Evolutionary conservation across 64 coral and sea anemone genomes (phyloP), one percentile per base, ranked within the genome.

Genomic region (Astreopora myriophthalma): DNA sequence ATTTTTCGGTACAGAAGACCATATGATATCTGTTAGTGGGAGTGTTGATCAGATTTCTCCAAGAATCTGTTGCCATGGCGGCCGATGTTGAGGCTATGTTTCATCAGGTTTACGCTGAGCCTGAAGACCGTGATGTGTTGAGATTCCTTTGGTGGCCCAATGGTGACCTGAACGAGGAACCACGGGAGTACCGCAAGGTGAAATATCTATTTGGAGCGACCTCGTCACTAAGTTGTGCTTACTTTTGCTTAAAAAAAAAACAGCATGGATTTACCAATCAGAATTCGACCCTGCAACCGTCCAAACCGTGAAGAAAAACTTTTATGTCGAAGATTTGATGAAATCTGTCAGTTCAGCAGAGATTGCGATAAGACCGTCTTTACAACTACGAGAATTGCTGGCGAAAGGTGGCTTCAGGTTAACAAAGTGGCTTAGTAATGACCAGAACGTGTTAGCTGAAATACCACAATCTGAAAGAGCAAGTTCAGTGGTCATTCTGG

Each of bases 241-340:
- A 34, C 17, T 79, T 44, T 24, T 26, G n/a, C 10, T 13, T 79
- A 9, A 61, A 32, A 49, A 57, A 2, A 23, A 25, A 31, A 55
- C 49, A 44, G 11, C 11, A 44, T 8, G 40, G 40, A 44, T 44
- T 60, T 46, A 28, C 28, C 11, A 8, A 27, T 16, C 27, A 23
- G 46, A 57, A 38, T 55, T 39, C 48, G 75, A 51, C 16, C n/a
- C 23, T 46, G 39, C 2, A 1, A 48, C 37, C 8, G 29, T 86
- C 16, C 12, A 71, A 70, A 86, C 64, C 17, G 63, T 86, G 1
- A n/a, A 70, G 6, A 68, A 10, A 9, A 86, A 65, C 28, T 65
- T 86, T 17, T 86, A 86, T 24, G 63, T 86, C 11, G 84, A 86
- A 70, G 84, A 86, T 33, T 42, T n/a, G 5, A 16, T 86, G 22